These are phyloP conservation scores for Contarinia nasturtii DNA, from an alignment of 1,140 invertebrate species.

Conservation along the genomic window DNA sequence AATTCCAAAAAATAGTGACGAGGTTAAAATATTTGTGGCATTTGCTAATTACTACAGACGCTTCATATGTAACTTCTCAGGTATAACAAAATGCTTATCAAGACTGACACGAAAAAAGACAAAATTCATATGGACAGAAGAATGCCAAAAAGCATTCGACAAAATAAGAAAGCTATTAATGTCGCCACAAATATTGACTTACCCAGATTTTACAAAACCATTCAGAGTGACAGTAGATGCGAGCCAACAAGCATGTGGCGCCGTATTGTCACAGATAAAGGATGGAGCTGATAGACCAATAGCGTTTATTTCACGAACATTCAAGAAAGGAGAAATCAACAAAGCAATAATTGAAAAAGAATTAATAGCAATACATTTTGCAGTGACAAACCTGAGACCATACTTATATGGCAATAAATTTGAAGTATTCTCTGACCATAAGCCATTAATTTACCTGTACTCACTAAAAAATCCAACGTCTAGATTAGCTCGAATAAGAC, in stretches of 20 bases:
- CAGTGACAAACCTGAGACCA: constrained; percentile 21
- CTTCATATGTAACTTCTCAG: constrained; percentile 10
- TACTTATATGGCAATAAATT: constrained; percentile 19
- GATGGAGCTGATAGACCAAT: constrained; percentile 12
- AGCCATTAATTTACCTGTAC: constrained; percentile 17
- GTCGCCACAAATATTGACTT: constrained; percentile 5
- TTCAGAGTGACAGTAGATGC: constrained; percentile 7
- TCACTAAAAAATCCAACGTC: constrained; percentile 19
- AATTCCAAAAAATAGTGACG: no score
- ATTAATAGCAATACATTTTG: constrained; percentile 22
- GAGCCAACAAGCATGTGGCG: constrained; percentile 6
- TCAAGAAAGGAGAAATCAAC: constrained; percentile 19
- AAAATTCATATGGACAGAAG: constrained; percentile 2
- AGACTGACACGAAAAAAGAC: constrained; percentile 6
- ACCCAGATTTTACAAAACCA: constrained; percentile 5
- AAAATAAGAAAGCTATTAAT: constrained; percentile 8
- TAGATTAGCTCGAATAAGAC: constrained; percentile 11
- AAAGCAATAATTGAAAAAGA: constrained; percentile 24
- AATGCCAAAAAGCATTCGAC: constrained; percentile 15
- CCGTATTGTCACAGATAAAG: constrained; percentile 4
- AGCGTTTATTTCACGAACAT: constrained; percentile 17
- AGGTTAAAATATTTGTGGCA: no score
- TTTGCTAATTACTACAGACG: no score
- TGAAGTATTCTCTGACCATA: constrained; percentile 16
- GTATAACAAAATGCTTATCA: constrained; percentile 11